Evolutionary conservation across 2,797 vertebrate genomes (phyloP).

Genomic region (Chelidonichthys spinosus): DNA sequence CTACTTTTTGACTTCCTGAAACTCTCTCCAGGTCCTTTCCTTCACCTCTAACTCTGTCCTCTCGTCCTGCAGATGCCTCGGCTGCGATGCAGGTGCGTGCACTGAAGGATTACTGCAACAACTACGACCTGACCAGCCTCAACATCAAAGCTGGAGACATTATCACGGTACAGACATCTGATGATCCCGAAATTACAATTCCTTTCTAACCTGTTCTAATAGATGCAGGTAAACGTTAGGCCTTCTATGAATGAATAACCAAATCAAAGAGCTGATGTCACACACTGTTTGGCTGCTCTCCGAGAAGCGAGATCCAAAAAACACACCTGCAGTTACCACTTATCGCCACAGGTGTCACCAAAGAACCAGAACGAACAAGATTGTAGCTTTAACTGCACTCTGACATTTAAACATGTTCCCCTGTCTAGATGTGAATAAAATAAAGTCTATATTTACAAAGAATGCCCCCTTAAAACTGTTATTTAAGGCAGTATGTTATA

Average conservation of each 20-base stretch:
- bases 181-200: neutral
- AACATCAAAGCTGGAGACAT: slow-evolving; percentile 94
- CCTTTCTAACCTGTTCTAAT: neutral
- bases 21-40: slow-evolving; percentile 6
- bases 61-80: slow-evolving; percentile 87
- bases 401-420: neutral
- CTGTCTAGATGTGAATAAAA: neutral
- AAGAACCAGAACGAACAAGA: neutral
- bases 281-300: no score
- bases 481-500: neutral
- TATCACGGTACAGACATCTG: slow-evolving; percentile 86
- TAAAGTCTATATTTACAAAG: neutral
- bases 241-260: no score
- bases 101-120: slow-evolving; percentile 96
- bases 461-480: no score
- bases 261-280: no score
- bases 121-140: slow-evolving; percentile 95
- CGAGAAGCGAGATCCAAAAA: no score
- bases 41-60: neutral
- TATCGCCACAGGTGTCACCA: neutral
- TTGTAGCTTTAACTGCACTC: no score
- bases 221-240: neutral
- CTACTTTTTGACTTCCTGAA: neutral
- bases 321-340: no score
- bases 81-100: slow-evolving; percentile 95